Evolutionary conservation across 2,888 invertebrate genomes (phyloP), one percentile per base, ranked within the genome.

Genomic region (Idaea biselata): DNA sequence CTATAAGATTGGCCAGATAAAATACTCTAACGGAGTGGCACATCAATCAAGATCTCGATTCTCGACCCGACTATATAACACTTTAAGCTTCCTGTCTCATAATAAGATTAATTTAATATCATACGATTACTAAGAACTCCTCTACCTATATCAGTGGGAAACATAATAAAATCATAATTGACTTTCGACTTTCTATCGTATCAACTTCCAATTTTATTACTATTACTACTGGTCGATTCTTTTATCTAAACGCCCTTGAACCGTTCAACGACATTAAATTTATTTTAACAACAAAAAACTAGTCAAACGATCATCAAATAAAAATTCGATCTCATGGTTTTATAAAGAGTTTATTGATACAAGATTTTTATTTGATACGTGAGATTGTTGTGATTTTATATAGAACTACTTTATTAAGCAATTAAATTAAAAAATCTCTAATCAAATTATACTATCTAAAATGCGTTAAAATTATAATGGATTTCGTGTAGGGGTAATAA

Each of bases 31-130:
- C 83, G 79, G 82, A 77, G 76, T 81, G 74, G 77, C 79, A 82
- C 88, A 89, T 88, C 87, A 86, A 89, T 89, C 89, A 86, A 83
- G 80, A 81, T 82, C 78, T 79, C 77, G 70, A 69, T 73, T 71
- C 70, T 69, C 61, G 60, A 68, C 17, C 68, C 68, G 68, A 69
- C 67, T 71, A 74, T 75, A 73, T 74, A 75, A 70, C 68, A 72
- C 74, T 74, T 76, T 77, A 74, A 76, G 66, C 78, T 80, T 78
- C 79, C 77, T 76, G 75, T 71, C 76, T 75, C 80, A 78, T 77
- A 62, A 64, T 68, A 60, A 66, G 58, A 54, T 61, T 60, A 61
- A 57, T 53, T 56, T 60, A 60, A 58, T 60, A 7, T n/a, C 8
- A 57, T n/a, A 25, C 55, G 32, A 58, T 53, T 44, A 44, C 44